Evolutionary conservation across 1,140 invertebrate species (phyloP).

Genomic region (Lysiphlebus fabarum): DNA sequence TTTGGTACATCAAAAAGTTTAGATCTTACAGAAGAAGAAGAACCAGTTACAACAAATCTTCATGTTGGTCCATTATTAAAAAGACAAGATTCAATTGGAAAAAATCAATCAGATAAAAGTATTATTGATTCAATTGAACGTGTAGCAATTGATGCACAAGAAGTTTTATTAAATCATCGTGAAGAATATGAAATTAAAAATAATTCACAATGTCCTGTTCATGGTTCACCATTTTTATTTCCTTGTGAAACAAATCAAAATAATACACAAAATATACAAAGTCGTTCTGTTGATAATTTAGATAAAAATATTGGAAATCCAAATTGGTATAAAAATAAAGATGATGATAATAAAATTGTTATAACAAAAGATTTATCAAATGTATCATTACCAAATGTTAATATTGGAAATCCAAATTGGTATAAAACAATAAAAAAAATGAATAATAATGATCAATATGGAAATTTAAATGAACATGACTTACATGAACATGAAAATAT

Average conservation of each 20-base stretch:
- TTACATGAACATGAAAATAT: constrained; percentile 1
- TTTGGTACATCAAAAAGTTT: constrained; percentile 40
- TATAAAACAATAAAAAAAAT: constrained; percentile 29
- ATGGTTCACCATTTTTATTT: constrained; percentile 24
- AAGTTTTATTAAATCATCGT: constrained; percentile 27
- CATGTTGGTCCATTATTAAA: constrained; percentile 45
- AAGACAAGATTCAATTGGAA: constrained; percentile 31
- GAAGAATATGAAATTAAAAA: constrained; percentile 20
- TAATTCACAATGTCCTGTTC: constrained; percentile 37
- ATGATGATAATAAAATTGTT: not conserved
- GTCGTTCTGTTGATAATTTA: constrained; percentile 27
- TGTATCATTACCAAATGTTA: constrained; percentile 23
- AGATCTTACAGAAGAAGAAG: constrained; percentile 38
- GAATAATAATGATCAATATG: constrained; percentile 20
- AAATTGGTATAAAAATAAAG: constrained; percentile 19
- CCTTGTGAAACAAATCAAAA: constrained; percentile 21
- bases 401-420: constrained; percentile 40
- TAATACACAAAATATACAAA: constrained; percentile 11
- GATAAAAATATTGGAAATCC: constrained; percentile 31
- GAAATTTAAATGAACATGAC: constrained; percentile 1
- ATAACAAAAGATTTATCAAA: constrained; percentile 11
- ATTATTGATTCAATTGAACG: constrained; percentile 38
- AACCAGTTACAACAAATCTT: constrained; percentile 44
- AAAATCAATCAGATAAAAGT: constrained; percentile 37
- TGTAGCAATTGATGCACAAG: constrained; percentile 25